Base-by-base conservation (phyloP, 2,888 invertebrate genomes). In the Calameuta filiformis region DNA sequence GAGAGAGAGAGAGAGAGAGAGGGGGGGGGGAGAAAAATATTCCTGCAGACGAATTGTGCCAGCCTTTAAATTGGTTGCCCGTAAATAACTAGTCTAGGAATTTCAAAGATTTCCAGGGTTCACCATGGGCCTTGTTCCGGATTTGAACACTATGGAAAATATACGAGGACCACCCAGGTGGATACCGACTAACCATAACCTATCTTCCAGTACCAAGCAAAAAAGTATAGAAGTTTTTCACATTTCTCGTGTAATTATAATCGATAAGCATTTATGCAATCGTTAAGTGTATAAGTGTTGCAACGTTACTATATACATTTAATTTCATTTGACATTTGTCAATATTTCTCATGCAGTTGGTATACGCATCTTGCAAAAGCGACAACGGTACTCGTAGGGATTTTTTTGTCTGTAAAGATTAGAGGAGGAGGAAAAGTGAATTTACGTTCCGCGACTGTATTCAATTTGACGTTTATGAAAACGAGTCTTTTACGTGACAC, bases 41-140 rank as follows among this genome's bases (percentile, higher is more conserved):
- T 34, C 71, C 71, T 71, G 33, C 6, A 78, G 76, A 79, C 76
- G 81, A 79, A 80, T 77, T 80, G 78, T 80, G 73, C 73, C 74
- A 75, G 77, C 79, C 75, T 79, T 79, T 76, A 83, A 83, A 83
- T 83, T 81, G 80, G 80, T 79, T 73, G 73, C 79, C 78, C 75
- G 78, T 83, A 82, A 83, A 83, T 83, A 81, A 83, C 80, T 78
- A 75, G 73, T 73, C 69, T 71, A 71, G 71, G 33, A 71, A 71
- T 71, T 34, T 71, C 71, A 71, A 34, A 31, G 23, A 71, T 71
- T 71, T 71, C 12, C 1, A 34, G 31, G 71, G 15, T 71, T 71
- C 34, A 71, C 71, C 71, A 34, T 34, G 71, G 56, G 56, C 23
- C 23, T 23, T 56, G 31, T 34, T 71, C 31, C 71, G 33, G 15